Evolutionary conservation across 2,888 invertebrate species (phyloP).

Genomic region (Branchipolynoe longqiensis): DNA sequence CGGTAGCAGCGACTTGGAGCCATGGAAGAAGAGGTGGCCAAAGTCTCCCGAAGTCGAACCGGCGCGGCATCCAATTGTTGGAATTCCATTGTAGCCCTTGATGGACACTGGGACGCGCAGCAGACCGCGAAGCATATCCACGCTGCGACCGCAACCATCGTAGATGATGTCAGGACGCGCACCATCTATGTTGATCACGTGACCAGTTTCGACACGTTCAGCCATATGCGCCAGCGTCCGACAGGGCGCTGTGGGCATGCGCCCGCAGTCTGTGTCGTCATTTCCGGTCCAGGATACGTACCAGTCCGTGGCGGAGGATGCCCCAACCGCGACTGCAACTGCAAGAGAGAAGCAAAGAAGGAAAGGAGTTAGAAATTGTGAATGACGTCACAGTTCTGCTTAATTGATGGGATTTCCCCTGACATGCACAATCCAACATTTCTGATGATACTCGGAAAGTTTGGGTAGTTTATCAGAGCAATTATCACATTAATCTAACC

Average conservation of each 20-base stretch:
- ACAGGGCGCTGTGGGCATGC: neutral
- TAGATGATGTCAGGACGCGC: conserved; percentile 21
- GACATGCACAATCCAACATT: too few relatives aligned
- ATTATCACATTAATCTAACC: too few relatives aligned
- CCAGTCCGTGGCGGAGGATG: conserved; percentile 17
- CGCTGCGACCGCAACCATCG: neutral
- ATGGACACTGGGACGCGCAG: conserved; percentile 11
- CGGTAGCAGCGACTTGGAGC: neutral
- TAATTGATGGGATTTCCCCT: too few relatives aligned
- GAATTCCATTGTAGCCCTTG: neutral
- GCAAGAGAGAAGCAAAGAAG: neutral
- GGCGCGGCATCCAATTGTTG: neutral
- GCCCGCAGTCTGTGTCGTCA: conserved; percentile 30
- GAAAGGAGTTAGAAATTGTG: neutral
- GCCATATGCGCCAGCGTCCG: conserved; percentile 6
- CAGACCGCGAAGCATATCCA: neutral
- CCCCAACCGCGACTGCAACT: neutral
- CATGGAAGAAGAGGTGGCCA: conserved; percentile 1
- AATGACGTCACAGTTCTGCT: too few relatives aligned
- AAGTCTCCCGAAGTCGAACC: neutral
- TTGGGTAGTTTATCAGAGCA: too few relatives aligned
- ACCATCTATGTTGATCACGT: conserved; percentile 36
- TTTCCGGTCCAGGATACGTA: conserved; percentile 50
- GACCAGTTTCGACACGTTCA: neutral
- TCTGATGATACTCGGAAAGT: too few relatives aligned